Evolutionary conservation across 2,888 invertebrate species (phyloP), one percentile per base, ranked within the genome.

Genomic region (Mimumesa dahlbomi): DNA sequence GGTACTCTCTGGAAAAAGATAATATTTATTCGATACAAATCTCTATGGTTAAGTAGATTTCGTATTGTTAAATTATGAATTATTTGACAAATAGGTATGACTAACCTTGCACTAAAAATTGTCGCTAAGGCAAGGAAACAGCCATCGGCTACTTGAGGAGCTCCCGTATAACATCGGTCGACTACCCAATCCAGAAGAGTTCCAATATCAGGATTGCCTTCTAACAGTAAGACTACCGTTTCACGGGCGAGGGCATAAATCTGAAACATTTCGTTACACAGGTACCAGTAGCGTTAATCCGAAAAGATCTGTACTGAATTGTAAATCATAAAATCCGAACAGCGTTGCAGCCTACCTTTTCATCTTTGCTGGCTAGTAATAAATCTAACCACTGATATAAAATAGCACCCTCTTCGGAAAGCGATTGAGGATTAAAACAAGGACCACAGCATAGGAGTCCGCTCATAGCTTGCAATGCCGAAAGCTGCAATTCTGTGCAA

Each of bases 161-260:
- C 90, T 4, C 97, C 97, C 0, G 98, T 99, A 90, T 97, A 99
- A 90, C 99, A 99, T 62, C 97, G 94, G 91, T 98, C 98, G 49
- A 99, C 97, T 0, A 98, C 95, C 99, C 99, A 99, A 90, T 99
- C 99, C 43, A 99, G 91, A 53, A 99, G 91, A 3, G 95, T 93
- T 0, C 96, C 96, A 77, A 96, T 95, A 88, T 98, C 98, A 0
- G 97, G 96, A 90, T 98, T 99, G 85, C 97, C 96, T 90, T 99
- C 98, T 75, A 99, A 90, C 45, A 99, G 91, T 45, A 98, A 91
- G 1, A 98, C 96, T 21, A 98, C 95, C 0, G 98, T 98, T 90
- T 98, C 98, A 43, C 97, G 94, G 0, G 96, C 98, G 83, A 99
- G 90, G 79, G 94, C 93, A 90, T 97, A 96, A 79, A 98, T 94